Base-by-base conservation (phyloP, 2,888 invertebrate species). In the Rutpela maculata region DNA sequence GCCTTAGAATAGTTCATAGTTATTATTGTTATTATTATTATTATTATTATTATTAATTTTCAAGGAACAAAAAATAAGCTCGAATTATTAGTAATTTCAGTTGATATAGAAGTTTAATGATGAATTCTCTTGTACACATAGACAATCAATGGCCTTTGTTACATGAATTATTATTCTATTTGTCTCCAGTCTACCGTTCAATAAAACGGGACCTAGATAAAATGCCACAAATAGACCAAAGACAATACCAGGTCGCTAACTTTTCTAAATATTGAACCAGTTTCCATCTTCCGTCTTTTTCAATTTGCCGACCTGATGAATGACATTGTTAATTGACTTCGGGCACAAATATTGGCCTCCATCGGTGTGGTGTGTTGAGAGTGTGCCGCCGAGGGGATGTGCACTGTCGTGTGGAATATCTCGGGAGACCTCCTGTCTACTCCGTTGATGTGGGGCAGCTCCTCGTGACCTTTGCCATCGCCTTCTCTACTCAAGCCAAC, bases 351-450 rank as follows among this genome's bases (percentile, higher is more conserved):
- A 81, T 80, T 76, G 76, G 76, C 73, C 72, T 76, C 67, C 38
- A 63, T 67, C 67, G 67, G 67, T 55, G 50, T 60, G 43, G 60
- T 67, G 74, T 43, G 69, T 70, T 38, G 69, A 59, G 69, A 59
- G 59, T 38, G 63, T 50, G 72, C 62, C 72, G 55, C 72, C 50
- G 43, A 63, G 72, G 38, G 59, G 60, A 70, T 60, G 70, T 70
- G 72, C 72, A 72, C 62, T 87, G 86, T 86, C 87, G 87, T 87
- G 87, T 82, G 82, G 80, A 67, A 74, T 66, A 83, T 86, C 88
- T 85, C 88, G 62, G 70, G 87, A 84, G 88, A 87, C 83, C 82
- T 74, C 82, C 86, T 86, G 88, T 88, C 88, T 84, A 81, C 83
- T 82, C 81, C 79, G 82, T 82, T 88, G 88, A 88, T 86, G 87